phyloP scores from a whole-genome alignment of 2,888 invertebrate species.

The Lydus trimaculatus region DNA sequence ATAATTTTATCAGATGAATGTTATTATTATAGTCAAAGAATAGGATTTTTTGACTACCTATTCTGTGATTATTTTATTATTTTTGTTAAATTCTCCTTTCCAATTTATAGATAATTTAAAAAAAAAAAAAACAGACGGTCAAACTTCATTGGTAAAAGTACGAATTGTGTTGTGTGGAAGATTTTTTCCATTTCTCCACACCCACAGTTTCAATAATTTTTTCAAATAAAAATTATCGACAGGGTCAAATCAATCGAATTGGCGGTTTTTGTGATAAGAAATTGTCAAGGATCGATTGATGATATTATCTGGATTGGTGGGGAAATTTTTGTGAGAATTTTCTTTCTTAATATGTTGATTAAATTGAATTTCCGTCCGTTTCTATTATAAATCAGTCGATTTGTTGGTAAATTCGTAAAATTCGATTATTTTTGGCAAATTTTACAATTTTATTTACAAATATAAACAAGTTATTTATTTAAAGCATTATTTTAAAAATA shows the following conservation, averaged over 20 bases:
- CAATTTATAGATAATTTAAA: too few relatives aligned
- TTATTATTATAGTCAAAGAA: background rate
- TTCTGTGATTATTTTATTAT: background rate
- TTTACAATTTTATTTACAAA: slow-evolving; percentile 15
- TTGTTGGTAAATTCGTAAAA: background rate
- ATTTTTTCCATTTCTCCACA: background rate
- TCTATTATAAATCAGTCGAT: background rate
- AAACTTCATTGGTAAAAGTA: too few relatives aligned
- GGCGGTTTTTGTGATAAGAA: background rate
- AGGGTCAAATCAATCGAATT: background rate
- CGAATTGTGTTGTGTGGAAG: too few relatives aligned
- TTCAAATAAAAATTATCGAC: background rate
- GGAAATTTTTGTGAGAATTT: background rate
- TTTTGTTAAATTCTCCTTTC: background rate
- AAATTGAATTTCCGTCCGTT: background rate
- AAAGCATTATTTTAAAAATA: slow-evolving; percentile 21
- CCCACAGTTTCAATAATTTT: background rate
- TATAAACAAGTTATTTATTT: slow-evolving; percentile 18
- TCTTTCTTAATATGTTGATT: too few relatives aligned
- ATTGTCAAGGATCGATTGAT: background rate
- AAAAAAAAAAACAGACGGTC: too few relatives aligned
- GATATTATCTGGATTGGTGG: too few relatives aligned
- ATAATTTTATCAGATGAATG: background rate
- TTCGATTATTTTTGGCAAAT: background rate
- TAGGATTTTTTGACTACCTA: too few relatives aligned